Conservation (phyloP, 2,113 vertebrate genomes). For the Glareola pratincola region DNA sequence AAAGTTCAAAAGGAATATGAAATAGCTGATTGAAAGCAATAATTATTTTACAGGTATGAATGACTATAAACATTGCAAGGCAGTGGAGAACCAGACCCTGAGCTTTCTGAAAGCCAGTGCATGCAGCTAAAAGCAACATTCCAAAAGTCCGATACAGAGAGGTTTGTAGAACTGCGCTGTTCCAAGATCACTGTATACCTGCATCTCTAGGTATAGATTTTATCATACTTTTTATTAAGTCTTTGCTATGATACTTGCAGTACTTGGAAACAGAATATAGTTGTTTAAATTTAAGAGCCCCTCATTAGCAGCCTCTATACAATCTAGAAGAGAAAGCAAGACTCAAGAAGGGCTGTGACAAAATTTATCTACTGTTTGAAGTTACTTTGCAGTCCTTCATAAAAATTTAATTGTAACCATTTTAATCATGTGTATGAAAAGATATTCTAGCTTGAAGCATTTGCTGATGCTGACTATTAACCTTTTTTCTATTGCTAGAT, state of each 20-base stretch:
- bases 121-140: constrained; percentile 46
- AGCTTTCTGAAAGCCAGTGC: constrained; percentile 39
- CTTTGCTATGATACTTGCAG: not conserved
- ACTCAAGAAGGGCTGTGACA: not conserved
- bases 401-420: not conserved
- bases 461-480: not conserved
- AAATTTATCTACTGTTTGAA: not conserved
- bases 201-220: not conserved
- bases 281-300: not conserved
- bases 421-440: not conserved
- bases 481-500: not conserved
- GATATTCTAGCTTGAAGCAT: not conserved
- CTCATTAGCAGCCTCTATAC: constrained; percentile 37
- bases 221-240: not conserved
- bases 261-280: not conserved
- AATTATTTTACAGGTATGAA: not conserved
- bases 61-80: constrained; percentile 1
- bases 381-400: not conserved
- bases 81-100: constrained; percentile 39
- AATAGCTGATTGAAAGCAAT: not conserved
- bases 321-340: constrained; percentile 46
- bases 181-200: not conserved
- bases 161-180: not conserved
- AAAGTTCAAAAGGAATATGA: not conserved
- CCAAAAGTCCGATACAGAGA: not conserved